These are phyloP conservation scores for Symphodus melops DNA, from an alignment of 2,113 vertebrate genomes.

Conservation along the genomic window DNA sequence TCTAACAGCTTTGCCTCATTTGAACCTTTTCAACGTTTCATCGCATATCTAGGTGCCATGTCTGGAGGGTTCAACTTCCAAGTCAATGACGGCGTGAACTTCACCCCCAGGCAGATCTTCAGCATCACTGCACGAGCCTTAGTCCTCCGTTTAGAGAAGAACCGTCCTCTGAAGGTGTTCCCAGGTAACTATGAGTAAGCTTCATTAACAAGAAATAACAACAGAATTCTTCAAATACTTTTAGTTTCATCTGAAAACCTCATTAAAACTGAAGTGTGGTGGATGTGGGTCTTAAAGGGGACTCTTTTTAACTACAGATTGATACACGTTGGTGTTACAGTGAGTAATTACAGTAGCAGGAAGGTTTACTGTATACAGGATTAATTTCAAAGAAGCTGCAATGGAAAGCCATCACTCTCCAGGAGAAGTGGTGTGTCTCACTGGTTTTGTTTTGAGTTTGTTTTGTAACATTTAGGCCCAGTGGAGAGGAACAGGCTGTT, in stretches of 20 bases:
- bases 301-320: neutral
- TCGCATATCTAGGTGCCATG: constrained; percentile 83
- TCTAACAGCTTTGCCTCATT: neutral
- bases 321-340: neutral
- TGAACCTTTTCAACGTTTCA: neutral
- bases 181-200: constrained; percentile 83
- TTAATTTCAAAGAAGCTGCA: neutral
- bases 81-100: constrained; percentile 92
- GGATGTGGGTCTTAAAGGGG: neutral
- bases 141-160: constrained; percentile 86
- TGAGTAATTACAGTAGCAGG: neutral
- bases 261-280: neutral
- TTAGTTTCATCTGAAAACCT: neutral
- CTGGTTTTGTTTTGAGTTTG: too few species aligned
- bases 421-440: too few species aligned
- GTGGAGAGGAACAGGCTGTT: neutral
- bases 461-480: too few species aligned
- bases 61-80: constrained; percentile 94
- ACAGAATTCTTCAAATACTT: neutral
- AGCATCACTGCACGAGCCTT: constrained; percentile 87
- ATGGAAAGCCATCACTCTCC: neutral
- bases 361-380: neutral
- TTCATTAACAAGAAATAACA: neutral
- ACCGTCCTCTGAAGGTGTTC: constrained; percentile 86
- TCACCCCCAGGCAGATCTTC: constrained; percentile 89